Conservation (phyloP, 2,797 vertebrate genomes). For the Oreortyx pictus region DNA sequence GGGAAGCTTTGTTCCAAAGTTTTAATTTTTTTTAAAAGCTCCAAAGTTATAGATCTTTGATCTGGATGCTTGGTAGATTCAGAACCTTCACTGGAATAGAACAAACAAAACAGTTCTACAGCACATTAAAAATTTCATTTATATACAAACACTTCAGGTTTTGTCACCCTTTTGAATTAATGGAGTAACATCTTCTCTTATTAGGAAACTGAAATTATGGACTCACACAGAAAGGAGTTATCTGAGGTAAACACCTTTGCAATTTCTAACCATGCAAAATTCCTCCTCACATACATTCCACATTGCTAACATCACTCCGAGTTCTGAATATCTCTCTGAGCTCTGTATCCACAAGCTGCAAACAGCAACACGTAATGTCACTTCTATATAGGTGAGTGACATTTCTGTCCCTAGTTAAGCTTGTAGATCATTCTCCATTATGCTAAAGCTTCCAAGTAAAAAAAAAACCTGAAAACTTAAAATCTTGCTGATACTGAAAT, state of each 20-base stretch:
- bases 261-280: neutral
- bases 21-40: no score
- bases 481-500: neutral
- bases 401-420: neutral
- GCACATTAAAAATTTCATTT: neutral
- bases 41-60: neutral
- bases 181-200: neutral
- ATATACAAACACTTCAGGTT: neutral
- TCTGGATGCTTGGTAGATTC: neutral
- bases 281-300: neutral
- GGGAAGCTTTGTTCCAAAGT: neutral
- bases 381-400: neutral
- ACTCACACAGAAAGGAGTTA: neutral
- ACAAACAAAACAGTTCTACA: neutral
- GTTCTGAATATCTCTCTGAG: neutral
- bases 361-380: neutral
- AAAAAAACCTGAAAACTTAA: neutral
- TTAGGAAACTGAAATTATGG: neutral
- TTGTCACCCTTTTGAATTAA: neutral
- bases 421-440: neutral
- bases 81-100: neutral
- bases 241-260: neutral
- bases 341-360: rapidly evolving
- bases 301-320: neutral
- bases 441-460: neutral